phyloP scores from a whole-genome alignment of 2,113 vertebrate genomes.

The Sylvilagus bachmani region DNA sequence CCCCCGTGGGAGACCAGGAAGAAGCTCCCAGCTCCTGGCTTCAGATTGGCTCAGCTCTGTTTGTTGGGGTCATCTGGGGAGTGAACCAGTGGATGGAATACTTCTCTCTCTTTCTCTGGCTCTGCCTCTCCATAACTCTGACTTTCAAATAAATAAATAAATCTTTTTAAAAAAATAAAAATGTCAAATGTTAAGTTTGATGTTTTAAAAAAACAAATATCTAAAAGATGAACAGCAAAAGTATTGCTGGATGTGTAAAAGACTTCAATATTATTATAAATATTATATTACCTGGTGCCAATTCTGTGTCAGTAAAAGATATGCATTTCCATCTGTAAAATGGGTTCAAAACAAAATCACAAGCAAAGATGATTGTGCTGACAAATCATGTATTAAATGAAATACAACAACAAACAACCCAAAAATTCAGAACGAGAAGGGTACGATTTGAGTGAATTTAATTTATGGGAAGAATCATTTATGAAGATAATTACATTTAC shows the following conservation, averaged over 20 bases:
- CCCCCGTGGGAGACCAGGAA: no score
- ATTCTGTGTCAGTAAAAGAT: constrained; percentile 90
- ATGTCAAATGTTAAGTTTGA: no score
- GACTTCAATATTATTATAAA: constrained; percentile 87
- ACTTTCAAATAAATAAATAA: no score
- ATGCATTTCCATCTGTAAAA: constrained; percentile 86
- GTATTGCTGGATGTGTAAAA: constrained; percentile 92
- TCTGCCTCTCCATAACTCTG: no score
- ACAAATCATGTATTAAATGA: constrained; percentile 87
- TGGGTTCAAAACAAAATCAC: constrained; percentile 47
- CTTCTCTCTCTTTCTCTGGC: no score
- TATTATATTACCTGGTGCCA: constrained; percentile 89
- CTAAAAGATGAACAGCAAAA: constrained; percentile 94
- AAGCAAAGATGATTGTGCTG: background rate
- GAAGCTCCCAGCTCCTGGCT: no score
- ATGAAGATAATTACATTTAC: constrained; percentile 90
- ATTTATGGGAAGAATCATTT: constrained; percentile 1
- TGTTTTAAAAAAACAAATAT: constrained; percentile 87
- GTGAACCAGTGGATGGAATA: no score
- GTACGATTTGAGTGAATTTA: constrained; percentile 26
- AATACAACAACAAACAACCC: constrained; percentile 50
- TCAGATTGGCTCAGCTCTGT: no score
- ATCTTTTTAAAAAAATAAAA: no score
- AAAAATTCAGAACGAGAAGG: constrained; percentile 72
- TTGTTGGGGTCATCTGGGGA: no score